Base-by-base conservation (phyloP, 2,888 invertebrate genomes). In the Melieria omissa region DNA sequence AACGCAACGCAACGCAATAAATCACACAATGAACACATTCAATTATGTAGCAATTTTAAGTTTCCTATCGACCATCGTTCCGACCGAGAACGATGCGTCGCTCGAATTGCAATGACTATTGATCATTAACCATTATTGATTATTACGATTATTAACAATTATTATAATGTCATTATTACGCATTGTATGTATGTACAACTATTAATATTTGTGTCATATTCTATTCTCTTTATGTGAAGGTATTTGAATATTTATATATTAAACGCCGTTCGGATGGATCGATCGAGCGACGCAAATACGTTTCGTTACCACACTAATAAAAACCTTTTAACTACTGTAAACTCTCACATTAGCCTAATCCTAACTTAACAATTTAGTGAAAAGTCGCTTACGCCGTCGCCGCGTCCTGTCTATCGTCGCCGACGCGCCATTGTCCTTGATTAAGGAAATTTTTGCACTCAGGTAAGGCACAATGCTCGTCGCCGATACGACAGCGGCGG, bases 381-480 rank as follows among this genome's bases (percentile, higher is more conserved):
- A 29, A 58, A 29, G n/a, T 52, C 16, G 45, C 46, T 65, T 58
- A 55, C 55, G 7, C 6, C 57, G 57, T 41, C 60, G 41, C 16
- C 41, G 64, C 12, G n/a, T 49, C 29, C 29, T 29, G 58, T 47
- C 14, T 5, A 4, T 41, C 29, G 46, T 14, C 14, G 41, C n/a
- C 63, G 61, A 29, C 41, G 14, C 3, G 57, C 46, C 54, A 46
- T 55, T 67, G 67, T 67, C 55, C 67, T 29, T 58, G 45, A 58
- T 72, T 72, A 72, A 72, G 62, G 52, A 67, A 67, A 72, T 63
- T 64, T 64, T 72, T 66, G 72, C 46, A 72, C 72, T 69, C 69
- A 69, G 69, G 69, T 69, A 69, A 69, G 45, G 69, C 69, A 69
- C 69, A 69, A 63, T 57, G 12, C 46, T n/a, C 46, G n/a, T n/a